A percentile compares a stretch with the other conserved stretches of the same genome.
phyloP scores from a whole-genome alignment of 2,888 invertebrate species.

The Sinelater perroti region DNA sequence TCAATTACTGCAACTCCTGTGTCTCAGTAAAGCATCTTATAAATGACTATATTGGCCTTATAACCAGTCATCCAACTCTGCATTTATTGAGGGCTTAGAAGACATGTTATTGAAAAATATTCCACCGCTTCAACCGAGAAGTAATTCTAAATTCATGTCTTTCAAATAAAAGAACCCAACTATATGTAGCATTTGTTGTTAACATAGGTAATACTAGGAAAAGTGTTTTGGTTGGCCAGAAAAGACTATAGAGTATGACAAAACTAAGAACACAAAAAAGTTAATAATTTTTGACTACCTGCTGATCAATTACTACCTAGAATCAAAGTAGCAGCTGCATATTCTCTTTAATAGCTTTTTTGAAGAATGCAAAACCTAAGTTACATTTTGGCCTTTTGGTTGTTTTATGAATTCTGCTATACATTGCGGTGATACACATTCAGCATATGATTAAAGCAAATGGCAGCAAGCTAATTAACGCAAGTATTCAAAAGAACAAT shows the following conservation, averaged over 20 bases:
- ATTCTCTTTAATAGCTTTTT: conserved; percentile 80
- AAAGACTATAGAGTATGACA: conserved; percentile 35
- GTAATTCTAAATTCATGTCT: conserved; percentile 81
- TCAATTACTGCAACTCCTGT: conserved; percentile 71
- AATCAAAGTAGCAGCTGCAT: conserved; percentile 80
- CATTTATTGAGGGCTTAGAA: conserved; percentile 72
- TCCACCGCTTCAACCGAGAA: conserved; percentile 77
- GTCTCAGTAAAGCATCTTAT: conserved; percentile 75
- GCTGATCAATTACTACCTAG: conserved; percentile 64
- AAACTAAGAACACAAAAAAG: conserved; percentile 59
- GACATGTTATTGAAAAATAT: conserved; percentile 75
- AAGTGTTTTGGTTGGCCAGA: conserved; percentile 76
- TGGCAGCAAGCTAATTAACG: conserved; percentile 63
- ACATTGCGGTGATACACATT: conserved; percentile 68
- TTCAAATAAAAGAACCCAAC: conserved; percentile 52
- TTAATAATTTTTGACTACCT: conserved; percentile 69
- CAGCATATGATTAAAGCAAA: conserved; percentile 67
- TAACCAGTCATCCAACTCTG: conserved; percentile 69
- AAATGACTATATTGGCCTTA: conserved; percentile 67
- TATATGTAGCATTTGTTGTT: conserved; percentile 77
- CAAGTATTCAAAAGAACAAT: conserved; percentile 66
- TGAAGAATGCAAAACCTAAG: conserved; percentile 46
- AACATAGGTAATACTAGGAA: conserved; percentile 47
- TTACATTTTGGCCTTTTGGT: conserved; percentile 60
- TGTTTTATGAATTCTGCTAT: conserved; percentile 81